phyloP scores from a whole-genome alignment of 2,797 vertebrate species.

The Loriculus beryllinus region DNA sequence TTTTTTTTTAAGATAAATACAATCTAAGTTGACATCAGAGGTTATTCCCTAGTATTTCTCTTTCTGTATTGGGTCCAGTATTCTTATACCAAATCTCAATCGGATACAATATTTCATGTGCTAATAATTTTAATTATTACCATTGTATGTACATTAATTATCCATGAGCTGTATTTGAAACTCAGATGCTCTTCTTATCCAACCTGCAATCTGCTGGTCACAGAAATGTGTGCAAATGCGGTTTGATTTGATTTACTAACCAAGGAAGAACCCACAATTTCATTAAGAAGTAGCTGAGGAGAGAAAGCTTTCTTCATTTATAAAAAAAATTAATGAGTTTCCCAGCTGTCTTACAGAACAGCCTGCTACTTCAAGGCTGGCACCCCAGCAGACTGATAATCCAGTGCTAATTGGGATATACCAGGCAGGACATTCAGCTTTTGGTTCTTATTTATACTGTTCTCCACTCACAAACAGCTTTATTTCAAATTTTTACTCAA shows the following conservation, averaged over 20 bases:
- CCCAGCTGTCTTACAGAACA: conserved; percentile 52
- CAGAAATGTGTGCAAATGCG: conserved; percentile 1
- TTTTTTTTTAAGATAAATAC: neutral
- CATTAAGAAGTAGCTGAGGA: conserved; percentile 53
- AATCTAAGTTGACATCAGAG: neutral
- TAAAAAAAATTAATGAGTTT: conserved; percentile 67
- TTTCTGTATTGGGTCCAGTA: neutral
- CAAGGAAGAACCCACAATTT: conserved; percentile 39
- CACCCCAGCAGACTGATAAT: conserved; percentile 9
- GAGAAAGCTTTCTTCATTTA: conserved; percentile 68
- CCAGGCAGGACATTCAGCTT: neutral
- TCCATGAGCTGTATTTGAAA: neutral
- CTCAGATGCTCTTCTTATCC: neutral
- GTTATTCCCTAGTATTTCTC: neutral
- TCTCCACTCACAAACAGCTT: neutral
- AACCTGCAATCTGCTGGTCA: conserved; percentile 27
- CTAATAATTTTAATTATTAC: conserved; percentile 9
- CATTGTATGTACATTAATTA: neutral
- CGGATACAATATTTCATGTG: neutral
- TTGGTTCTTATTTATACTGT: conserved; percentile 21
- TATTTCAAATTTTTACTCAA: neutral
- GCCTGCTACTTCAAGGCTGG: neutral
- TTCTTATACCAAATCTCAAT: neutral
- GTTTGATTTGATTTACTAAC: conserved; percentile 49
- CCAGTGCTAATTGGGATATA: conserved; percentile 23